A percentile compares a stretch with the other conserved stretches of the same genome.
phyloP scores from a whole-genome alignment of 2,113 vertebrate genomes.

The Tapirus terrestris region DNA sequence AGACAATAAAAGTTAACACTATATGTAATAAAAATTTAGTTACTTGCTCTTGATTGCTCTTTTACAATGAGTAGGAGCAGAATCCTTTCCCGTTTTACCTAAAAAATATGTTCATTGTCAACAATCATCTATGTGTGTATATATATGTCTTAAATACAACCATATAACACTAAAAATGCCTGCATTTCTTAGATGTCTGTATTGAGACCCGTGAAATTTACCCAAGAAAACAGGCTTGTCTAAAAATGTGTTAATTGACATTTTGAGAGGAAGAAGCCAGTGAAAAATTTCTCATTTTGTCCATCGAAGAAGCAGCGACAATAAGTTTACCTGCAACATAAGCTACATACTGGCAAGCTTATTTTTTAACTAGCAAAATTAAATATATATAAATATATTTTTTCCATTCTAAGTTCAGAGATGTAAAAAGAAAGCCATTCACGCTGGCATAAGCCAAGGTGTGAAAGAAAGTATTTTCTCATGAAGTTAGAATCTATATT shows the following conservation, averaged over 20 bases:
- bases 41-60: not conserved
- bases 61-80: not conserved
- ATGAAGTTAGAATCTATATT: not conserved
- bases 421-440: not conserved
- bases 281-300: not conserved
- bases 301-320: not conserved
- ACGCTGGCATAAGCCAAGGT: not conserved
- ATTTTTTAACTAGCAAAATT: not conserved
- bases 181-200: not conserved
- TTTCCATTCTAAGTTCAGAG: not conserved
- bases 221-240: not conserved
- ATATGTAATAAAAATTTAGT: not conserved
- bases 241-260: not conserved
- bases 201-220: not conserved
- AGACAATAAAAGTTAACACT: constrained; percentile 10
- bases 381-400: not conserved
- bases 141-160: not conserved
- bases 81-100: not conserved
- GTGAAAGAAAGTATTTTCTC: not conserved
- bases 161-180: not conserved
- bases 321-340: not conserved
- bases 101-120: not conserved
- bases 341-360: not conserved
- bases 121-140: not conserved
- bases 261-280: not conserved